Evolutionary conservation across 2,797 vertebrate species (phyloP), one percentile per base, ranked within the genome.

Genomic region (Enteromius radiatus): DNA sequence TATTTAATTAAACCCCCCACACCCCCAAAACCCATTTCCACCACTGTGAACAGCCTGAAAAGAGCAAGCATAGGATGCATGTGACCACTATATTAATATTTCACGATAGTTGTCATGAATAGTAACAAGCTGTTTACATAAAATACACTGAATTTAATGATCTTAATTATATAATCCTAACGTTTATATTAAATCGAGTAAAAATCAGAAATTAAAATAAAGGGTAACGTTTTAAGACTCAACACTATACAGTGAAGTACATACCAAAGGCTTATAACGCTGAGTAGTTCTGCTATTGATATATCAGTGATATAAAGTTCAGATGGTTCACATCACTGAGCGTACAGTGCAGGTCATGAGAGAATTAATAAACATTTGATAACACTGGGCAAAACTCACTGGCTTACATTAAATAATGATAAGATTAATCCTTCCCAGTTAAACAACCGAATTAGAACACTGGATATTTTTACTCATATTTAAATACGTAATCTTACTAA

Each of bases 341-440:
- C 26, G 69, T 43, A 31, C 9, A 31, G 33, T 47, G 11, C 14
- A 54, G 64, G 31, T 41, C 36, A 76, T 43, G 15, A 12, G n/a
- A 43, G 41, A 33, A 33, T 59, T 12, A 70, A 70, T 70, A 43
- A 70, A 45, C 69, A 80, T 74, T 52, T 81, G 69, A 52, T 64
- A 74, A 64, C 52, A 64, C 43, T 15, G 21, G 31, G 14, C 43
- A 71, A 64, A 73, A 64, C 56, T 9, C n/a, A 64, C 7, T 28
- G 10, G 9, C 15, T 74, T 74, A 47, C 69, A 74, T 52, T 64
- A 73, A 64, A 81, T 80, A 80, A 36, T 80, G 19, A 73, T 73
- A 52, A 38, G 59, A 64, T 77, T 47, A 61, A 80, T 71, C 10
- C 54, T 33, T 28, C 23, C 64, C 47, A 43, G 45, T 41, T 68